Base-by-base conservation (phyloP, 2,888 invertebrate genomes). In the Pollenia griseotomentosa region DNA sequence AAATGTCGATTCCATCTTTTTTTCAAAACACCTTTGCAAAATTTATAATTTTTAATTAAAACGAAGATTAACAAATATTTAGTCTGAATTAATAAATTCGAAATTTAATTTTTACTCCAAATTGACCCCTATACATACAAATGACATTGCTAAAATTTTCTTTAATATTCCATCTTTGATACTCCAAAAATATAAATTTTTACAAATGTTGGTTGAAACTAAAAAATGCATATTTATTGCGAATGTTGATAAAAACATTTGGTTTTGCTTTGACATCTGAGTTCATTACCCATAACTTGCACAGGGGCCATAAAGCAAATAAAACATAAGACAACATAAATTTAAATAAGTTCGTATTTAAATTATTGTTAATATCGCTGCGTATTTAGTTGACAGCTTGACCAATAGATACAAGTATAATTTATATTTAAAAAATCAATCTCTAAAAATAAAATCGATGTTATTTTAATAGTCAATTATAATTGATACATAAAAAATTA, bases 111-210 rank as follows among this genome's bases (percentile, higher is more conserved):
- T 23, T 23, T 23, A 23, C 2, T 23, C 23, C 23, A 23, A 2
- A 23, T 23, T 70, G 53, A 55, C 70, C 70, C 70, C 55, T 19
- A 55, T 70, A 42, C 55, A 70, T 55, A 70, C 7, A 70, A 70
- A 55, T 55, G 40, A 12, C 0, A n/a, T 16, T 16, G 14, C 14
- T 10, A 33, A 8, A 53, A 23, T 23, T 23, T 23, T 2, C 23
- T 23, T 23, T 23, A 2, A 23, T 23, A 23, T 23, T 23, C 23
- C 19, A 19, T n/a, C n/a, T n/a, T n/a, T n/a, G n/a, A n/a, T n/a
- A n/a, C n/a, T n/a, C n/a, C 1, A 19, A 19, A 23, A 23, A 23
- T 23, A 23, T 3, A 23, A 23, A 23, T 23, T 23, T 23, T 2
- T 23, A 23, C 23, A 23, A 23, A 23, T 23, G 1, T 23, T 23